Base-by-base conservation (phyloP, 2,113 vertebrate genomes). In the Heterocephalus glaber region DNA sequence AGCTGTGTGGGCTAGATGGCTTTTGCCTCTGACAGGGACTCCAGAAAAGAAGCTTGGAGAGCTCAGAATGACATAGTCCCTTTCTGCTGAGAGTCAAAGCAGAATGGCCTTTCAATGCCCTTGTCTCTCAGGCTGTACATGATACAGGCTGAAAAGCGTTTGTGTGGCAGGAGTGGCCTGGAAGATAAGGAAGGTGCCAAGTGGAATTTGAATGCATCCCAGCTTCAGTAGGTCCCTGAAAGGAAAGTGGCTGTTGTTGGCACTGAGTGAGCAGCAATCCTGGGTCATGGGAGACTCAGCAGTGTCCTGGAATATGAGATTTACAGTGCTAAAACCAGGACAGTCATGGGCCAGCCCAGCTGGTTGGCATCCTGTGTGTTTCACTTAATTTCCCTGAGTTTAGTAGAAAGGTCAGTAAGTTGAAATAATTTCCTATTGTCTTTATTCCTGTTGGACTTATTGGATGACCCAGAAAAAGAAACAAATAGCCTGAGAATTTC, bases 41-140 rank as follows among this genome's bases (percentile, higher is more conserved):
- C 97, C 92, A 97, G 97, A 96, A 94, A 87, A 88, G 76, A 80
- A 90, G 52, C 90, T 95, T 88, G 79, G 84, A 47, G 92, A 70
- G 74, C 41, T 9, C 88, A 91, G 94, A 97, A 94, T 97, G 95
- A 89, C 94, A 93, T 20, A 61, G 91, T 96, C 95, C 82, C 82
- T 96, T 97, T 95, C 86, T 47, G 92, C 83, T 77, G 38, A 92
- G 92, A 95, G 86, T 77, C 94, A 97, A 97, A 96, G 86, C n/a
- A 95, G 26, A 94, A 35, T 72, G 94, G 86, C 96, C 97, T 98
- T 97, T 98, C 87, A 86, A 81, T 96, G 95, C 92, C 97, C 96
- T 97, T 98, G 84, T 98, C 93, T 96, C 89, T 79, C 95, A 65
- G 47, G 93, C 86, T 94, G 93, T 92, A 88, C 84, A 54, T 96